phyloP scores from a whole-genome alignment of 2,797 vertebrate species.

The Falco naumanni region DNA sequence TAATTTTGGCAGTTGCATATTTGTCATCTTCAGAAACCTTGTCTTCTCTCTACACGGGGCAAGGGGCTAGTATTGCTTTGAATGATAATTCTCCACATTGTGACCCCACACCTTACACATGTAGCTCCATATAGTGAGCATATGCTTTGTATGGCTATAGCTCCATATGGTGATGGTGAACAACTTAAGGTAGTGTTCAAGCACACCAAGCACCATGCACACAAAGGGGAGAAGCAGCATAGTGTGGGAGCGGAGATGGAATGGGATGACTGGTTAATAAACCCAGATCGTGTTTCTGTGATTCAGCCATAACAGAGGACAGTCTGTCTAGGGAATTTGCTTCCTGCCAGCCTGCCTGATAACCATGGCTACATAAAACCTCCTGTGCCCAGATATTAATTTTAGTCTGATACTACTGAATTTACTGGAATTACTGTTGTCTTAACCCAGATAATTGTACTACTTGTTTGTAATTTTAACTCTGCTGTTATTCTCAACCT shows the following conservation, averaged over 20 bases:
- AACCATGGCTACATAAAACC: fast-evolving
- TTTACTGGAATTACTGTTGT: not conserved
- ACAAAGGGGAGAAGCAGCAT: not conserved
- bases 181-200: not conserved
- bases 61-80: not conserved
- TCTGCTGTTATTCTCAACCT: not conserved
- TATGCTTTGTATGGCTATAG: fast-evolving
- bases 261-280: not conserved
- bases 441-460: not conserved
- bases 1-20: not conserved
- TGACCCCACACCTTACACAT: not conserved
- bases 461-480: not conserved
- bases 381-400: fast-evolving
- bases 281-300: not conserved
- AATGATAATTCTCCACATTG: not conserved
- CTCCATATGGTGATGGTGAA: too few relatives aligned
- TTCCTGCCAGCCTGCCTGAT: not conserved
- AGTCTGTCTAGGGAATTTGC: not conserved
- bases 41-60: not conserved
- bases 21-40: not conserved
- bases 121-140: not conserved
- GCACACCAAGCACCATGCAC: too few relatives aligned
- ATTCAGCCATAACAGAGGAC: not conserved
- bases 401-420: not conserved
- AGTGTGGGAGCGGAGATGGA: not conserved